phyloP scores from a whole-genome alignment of 23 tunicate species.

The Halocynthia aurantium region DNA sequence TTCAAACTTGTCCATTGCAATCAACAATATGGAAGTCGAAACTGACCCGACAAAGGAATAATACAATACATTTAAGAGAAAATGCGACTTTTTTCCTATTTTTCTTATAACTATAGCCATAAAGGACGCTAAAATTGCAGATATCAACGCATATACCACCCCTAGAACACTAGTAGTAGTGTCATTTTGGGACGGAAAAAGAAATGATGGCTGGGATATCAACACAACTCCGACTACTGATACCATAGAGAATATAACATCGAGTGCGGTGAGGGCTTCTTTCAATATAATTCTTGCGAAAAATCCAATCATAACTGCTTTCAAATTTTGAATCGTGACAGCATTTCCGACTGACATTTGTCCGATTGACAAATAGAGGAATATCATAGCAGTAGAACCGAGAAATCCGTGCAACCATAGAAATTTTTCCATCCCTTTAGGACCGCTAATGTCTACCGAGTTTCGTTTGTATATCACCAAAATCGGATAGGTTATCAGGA shows the following conservation, averaged over 20 bases:
- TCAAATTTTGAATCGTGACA: slow-evolving; percentile 33
- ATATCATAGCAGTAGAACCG: slow-evolving; percentile 34
- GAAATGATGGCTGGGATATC: slow-evolving; percentile 48
- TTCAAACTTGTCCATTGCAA: slow-evolving; percentile 6
- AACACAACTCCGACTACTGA: slow-evolving; percentile 50
- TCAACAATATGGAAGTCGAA: slow-evolving; percentile 14
- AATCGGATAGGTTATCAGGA: no score
- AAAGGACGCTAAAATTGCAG: slow-evolving; percentile 29
- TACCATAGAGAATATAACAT: slow-evolving; percentile 28
- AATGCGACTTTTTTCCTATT: slow-evolving; percentile 32
- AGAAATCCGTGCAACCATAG: slow-evolving; percentile 35
- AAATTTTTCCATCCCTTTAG: slow-evolving; percentile 28
- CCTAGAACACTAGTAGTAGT: slow-evolving; percentile 21
- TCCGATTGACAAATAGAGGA: slow-evolving; percentile 37
- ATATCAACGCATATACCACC: slow-evolving; percentile 22
- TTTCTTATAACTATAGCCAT: slow-evolving; percentile 28
- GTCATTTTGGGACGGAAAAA: slow-evolving; percentile 23
- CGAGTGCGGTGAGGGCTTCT: slow-evolving; percentile 44
- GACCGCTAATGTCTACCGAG: slow-evolving; percentile 24
- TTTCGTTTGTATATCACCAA: no score
- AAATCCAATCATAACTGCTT: slow-evolving; percentile 30
- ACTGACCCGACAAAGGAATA: slow-evolving; percentile 40
- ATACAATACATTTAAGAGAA: slow-evolving; percentile 32
- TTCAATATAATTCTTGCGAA: slow-evolving; percentile 26
- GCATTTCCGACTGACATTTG: slow-evolving; percentile 56